These are phyloP conservation scores for Phrynocephalus guinanensis DNA, from an alignment of 2,797 vertebrate species.

Conservation along the genomic window DNA sequence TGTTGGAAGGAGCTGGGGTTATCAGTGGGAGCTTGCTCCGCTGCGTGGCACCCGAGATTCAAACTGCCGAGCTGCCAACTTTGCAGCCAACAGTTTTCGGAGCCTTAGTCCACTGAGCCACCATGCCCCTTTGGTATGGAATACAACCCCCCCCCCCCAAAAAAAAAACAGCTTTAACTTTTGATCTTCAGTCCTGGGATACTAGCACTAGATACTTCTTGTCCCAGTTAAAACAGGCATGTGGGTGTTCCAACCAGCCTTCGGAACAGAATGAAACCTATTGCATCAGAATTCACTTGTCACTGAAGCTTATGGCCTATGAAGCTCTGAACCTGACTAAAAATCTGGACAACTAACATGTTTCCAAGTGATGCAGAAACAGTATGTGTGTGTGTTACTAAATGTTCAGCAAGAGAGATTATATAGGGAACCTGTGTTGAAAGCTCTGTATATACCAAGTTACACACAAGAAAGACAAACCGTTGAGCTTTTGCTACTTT, in stretches of 20 bases:
- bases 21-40: too few relatives aligned
- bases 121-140: not conserved
- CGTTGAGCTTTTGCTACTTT: not conserved
- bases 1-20: too few relatives aligned
- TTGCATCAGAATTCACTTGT: not conserved
- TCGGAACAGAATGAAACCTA: not conserved
- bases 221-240: not conserved
- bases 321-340: constrained; percentile 22
- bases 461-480: constrained; percentile 21
- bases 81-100: too few relatives aligned
- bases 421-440: constrained; percentile 32
- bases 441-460: not conserved
- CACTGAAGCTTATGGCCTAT: not conserved
- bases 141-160: too few relatives aligned
- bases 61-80: too few relatives aligned
- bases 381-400: not conserved
- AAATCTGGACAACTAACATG: constrained; percentile 42
- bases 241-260: not conserved
- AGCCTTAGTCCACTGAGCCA: too few relatives aligned
- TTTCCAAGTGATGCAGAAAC: constrained; percentile 11
- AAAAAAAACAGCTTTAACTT: not conserved
- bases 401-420: constrained; percentile 22
- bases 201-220: too few relatives aligned
- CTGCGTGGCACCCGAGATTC: too few relatives aligned
- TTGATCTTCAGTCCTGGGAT: not conserved